Evolutionary conservation across 2,888 invertebrate genomes (phyloP).

Genomic region (Eueremaeus valkanovi): DNA sequence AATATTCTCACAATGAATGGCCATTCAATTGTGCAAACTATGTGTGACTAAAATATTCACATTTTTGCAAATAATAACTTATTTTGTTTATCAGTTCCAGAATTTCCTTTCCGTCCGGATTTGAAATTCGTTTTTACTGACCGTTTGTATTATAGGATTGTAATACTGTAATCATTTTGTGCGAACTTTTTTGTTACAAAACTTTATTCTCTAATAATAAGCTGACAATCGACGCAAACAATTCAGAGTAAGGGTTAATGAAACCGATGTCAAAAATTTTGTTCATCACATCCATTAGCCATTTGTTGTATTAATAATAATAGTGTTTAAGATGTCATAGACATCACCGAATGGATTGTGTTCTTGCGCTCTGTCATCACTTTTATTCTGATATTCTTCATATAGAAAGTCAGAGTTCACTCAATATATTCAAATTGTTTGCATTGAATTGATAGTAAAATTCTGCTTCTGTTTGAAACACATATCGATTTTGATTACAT

Average conservation of each 20-base stretch:
- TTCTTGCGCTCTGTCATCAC: slow-evolving; percentile 19
- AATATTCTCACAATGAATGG: background rate
- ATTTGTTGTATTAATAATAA: slow-evolving; percentile 12
- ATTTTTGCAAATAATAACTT: background rate
- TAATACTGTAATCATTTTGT: background rate
- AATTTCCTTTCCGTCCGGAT: slow-evolving; percentile 29
- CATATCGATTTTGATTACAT: no score
- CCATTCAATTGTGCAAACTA: slow-evolving; percentile 13
- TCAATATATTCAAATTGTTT: no score
- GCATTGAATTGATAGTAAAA: no score
- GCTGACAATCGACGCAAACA: background rate
- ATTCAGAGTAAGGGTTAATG: slow-evolving; percentile 26
- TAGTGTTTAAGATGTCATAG: slow-evolving; percentile 20
- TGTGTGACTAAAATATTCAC: slow-evolving; percentile 31
- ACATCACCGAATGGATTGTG: background rate
- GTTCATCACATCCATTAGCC: background rate
- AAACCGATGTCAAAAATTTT: slow-evolving; percentile 1
- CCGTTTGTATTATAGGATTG: slow-evolving; percentile 5
- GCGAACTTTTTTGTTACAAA: background rate
- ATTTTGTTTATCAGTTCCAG: background rate
- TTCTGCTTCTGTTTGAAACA: no score
- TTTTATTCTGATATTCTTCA: background rate
- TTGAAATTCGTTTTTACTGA: slow-evolving; percentile 18
- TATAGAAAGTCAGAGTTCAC: background rate
- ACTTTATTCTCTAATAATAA: background rate